A percentile compares a stretch with the other conserved stretches of the same genome.
Conservation (phyloP, 1,140 invertebrate species). For the Centruroides vittatus region DNA sequence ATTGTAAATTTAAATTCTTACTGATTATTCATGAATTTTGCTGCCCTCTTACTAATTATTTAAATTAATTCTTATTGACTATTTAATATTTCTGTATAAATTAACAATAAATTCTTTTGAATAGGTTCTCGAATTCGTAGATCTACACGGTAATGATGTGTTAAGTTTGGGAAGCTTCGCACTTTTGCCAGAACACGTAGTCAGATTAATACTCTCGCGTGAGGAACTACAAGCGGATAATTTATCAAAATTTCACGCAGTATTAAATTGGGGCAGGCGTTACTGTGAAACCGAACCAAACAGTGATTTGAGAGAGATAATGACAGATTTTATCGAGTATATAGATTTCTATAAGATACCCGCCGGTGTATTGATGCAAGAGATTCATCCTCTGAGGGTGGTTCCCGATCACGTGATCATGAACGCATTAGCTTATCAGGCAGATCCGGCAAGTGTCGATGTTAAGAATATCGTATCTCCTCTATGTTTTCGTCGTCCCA, state of each 20-base stretch:
- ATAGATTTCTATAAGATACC: conserved; percentile 90
- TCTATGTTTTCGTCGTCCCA: conserved; percentile 12
- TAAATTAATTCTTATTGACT: too few species aligned
- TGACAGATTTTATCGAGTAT: conserved; percentile 67
- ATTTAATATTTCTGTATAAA: too few species aligned
- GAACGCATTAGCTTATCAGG: conserved; percentile 34
- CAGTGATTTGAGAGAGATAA: conserved; percentile 15
- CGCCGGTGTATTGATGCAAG: conserved; percentile 77
- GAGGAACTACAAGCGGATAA: conserved; percentile 82
- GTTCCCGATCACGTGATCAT: conserved; percentile 66
- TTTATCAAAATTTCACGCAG: conserved; percentile 85
- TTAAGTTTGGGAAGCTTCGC: conserved; percentile 70
- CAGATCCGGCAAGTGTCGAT: conserved; percentile 16
- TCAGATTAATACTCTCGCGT: conserved; percentile 67
- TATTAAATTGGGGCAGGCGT: conserved; percentile 85
- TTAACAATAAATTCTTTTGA: too few species aligned
- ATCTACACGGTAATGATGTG: conserved; percentile 75
- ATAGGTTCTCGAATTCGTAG: conserved; percentile 79
- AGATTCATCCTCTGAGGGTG: conserved; percentile 68
- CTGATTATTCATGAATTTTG: too few species aligned
- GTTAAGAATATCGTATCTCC: conserved; percentile 15
- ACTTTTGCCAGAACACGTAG: conserved; percentile 75
- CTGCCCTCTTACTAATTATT: too few species aligned
- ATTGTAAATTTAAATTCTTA: too few species aligned
- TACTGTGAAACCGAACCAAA: conserved; percentile 52